Conservation (phyloP, 2,113 vertebrate species). For the Haemorhous mexicanus region DNA sequence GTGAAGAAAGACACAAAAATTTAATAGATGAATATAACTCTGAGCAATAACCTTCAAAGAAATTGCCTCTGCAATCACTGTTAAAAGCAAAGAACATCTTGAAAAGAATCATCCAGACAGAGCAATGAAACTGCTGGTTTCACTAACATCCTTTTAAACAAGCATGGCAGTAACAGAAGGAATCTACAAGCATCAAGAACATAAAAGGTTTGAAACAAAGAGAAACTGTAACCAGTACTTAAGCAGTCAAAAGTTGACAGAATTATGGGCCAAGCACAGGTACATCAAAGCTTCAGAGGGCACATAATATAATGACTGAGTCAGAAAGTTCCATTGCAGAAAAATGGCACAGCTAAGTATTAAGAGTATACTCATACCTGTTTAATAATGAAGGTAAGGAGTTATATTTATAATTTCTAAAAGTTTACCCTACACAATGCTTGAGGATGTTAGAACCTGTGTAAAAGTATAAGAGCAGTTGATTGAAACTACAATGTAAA, state of each 20-base stretch:
- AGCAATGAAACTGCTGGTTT: background rate
- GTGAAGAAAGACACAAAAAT: background rate
- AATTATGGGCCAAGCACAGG: background rate
- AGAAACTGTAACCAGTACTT: background rate
- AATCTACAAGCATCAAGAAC: background rate
- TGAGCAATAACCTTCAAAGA: background rate
- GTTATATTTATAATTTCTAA: background rate
- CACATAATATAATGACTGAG: background rate
- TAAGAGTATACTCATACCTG: background rate
- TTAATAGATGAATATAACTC: background rate
- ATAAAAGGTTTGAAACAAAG: background rate
- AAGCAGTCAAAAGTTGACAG: background rate
- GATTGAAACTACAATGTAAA: background rate
- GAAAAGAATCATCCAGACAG: background rate
- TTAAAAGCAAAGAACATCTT: background rate
- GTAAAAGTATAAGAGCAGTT: background rate
- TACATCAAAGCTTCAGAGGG: background rate
- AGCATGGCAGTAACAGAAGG: background rate
- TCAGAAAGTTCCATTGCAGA: background rate
- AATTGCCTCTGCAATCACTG: background rate
- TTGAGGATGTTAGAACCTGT: background rate
- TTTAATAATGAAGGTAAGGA: background rate
- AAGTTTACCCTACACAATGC: background rate
- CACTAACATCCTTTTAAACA: background rate
- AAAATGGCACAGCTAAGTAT: background rate